Evolutionary conservation across 2,113 vertebrate species (phyloP).

Genomic region (Myxocyprinus asiaticus): DNA sequence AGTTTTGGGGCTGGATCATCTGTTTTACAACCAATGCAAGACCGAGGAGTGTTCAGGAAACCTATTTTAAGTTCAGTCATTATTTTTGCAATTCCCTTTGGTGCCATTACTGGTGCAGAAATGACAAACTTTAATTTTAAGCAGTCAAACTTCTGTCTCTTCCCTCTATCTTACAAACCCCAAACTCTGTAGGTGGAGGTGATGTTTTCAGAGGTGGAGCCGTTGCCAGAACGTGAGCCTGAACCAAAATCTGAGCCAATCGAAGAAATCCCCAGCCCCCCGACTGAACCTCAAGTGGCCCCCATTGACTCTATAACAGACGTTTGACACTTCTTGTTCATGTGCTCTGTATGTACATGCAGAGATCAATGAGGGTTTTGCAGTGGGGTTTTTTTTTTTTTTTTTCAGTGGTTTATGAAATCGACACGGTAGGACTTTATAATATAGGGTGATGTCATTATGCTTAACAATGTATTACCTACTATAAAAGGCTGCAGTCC

Average conservation of each 20-base stretch:
- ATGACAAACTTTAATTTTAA: too few relatives aligned
- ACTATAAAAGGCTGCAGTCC: neutral
- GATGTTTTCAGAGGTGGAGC: conserved; percentile 66
- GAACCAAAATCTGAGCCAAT: conserved; percentile 49
- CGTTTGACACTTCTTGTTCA: conserved; percentile 17
- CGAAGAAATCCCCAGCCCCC: conserved; percentile 64
- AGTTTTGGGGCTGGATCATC: too few relatives aligned
- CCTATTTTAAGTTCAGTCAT: too few relatives aligned
- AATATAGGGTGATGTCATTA: neutral
- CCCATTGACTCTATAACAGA: conserved; percentile 61
- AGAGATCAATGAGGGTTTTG: conserved; percentile 1
- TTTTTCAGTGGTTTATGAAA: neutral
- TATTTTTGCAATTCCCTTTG: too few relatives aligned
- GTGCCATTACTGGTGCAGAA: too few relatives aligned
- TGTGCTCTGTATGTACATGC: neutral
- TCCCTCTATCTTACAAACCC: too few relatives aligned
- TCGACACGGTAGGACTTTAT: neutral
- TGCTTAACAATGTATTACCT: neutral
- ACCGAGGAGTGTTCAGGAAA: too few relatives aligned
- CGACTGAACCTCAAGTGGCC: conserved; percentile 76
- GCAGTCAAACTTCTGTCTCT: too few relatives aligned
- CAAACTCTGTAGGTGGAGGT: conserved; percentile 67
- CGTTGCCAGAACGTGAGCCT: neutral
- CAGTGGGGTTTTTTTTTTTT: neutral
- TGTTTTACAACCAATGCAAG: too few relatives aligned